phyloP scores from a whole-genome alignment of 2,113 vertebrate genomes.

The Aspiorhynchus laticeps region DNA sequence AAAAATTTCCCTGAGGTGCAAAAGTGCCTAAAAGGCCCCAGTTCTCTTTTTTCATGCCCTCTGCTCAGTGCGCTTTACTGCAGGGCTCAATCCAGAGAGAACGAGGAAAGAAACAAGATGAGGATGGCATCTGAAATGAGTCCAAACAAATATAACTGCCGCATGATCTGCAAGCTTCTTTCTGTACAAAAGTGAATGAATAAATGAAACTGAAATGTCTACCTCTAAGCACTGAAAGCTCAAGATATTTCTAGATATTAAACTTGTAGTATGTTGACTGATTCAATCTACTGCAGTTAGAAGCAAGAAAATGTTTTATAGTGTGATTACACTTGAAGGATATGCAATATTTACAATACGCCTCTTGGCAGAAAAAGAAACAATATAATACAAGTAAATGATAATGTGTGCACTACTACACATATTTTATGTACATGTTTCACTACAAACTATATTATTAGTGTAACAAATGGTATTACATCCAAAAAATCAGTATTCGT shows the following conservation, averaged over 20 bases:
- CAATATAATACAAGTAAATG: too few relatives aligned
- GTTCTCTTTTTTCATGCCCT: background rate
- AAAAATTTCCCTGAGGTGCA: background rate
- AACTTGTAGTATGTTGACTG: slow-evolving; percentile 21
- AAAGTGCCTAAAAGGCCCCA: background rate
- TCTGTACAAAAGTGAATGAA: slow-evolving; percentile 26
- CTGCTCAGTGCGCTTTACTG: slow-evolving; percentile 5
- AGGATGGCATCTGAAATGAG: slow-evolving; percentile 40
- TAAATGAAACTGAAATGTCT: slow-evolving; percentile 19
- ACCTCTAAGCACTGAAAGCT: background rate
- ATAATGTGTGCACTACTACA: too few relatives aligned
- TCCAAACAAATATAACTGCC: slow-evolving; percentile 32
- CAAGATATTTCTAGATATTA: slow-evolving; percentile 23
- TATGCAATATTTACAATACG: background rate
- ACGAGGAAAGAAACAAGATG: background rate
- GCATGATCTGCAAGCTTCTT: slow-evolving; percentile 35
- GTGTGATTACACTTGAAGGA: background rate
- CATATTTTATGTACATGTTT: background rate
- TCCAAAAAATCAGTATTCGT: too few relatives aligned
- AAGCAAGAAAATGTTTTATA: background rate
- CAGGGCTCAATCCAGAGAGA: slow-evolving; percentile 18
- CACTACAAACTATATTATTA: background rate
- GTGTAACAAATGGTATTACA: background rate
- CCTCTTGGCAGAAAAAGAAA: background rate
- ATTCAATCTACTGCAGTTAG: background rate